phyloP scores from a whole-genome alignment of 2,113 vertebrate genomes.

The Daphoenositta chrysoptera region DNA sequence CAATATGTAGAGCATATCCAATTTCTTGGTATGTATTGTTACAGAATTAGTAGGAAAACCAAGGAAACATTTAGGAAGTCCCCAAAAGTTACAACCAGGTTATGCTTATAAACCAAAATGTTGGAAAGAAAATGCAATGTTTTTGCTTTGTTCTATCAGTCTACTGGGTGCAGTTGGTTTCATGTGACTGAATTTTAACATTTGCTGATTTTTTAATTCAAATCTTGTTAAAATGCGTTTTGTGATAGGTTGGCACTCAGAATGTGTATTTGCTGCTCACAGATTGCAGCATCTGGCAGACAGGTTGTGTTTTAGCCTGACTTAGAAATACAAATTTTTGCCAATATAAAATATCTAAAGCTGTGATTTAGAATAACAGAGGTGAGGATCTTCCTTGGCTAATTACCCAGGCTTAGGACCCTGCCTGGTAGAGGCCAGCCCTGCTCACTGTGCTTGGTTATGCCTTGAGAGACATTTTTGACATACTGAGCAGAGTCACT shows the following conservation, averaged over 20 bases:
- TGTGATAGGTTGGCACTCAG: not conserved
- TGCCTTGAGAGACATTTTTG: not conserved
- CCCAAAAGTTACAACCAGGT: constrained; percentile 31
- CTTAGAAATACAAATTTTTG: not conserved
- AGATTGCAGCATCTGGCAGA: constrained; percentile 19
- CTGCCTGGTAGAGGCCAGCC: not conserved
- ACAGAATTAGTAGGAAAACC: constrained; percentile 3
- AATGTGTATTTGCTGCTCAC: not conserved
- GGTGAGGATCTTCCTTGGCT: not conserved
- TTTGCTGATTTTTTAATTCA: not conserved
- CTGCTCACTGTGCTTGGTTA: not conserved
- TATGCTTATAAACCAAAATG: constrained; percentile 24
- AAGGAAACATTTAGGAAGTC: constrained; percentile 21
- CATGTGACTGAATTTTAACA: not conserved
- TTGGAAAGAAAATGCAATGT: not conserved
- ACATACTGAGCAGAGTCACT: not conserved
- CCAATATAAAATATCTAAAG: not conserved
- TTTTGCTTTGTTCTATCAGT: not conserved
- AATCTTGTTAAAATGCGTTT: constrained; percentile 25
- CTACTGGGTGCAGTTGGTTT: constrained; percentile 24
- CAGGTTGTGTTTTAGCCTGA: constrained; percentile 5
- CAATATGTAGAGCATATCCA: constrained; percentile 11
- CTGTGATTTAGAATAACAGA: not conserved
- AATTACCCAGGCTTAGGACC: not conserved
- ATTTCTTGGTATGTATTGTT: constrained; percentile 31